Base-by-base conservation (phyloP, 2,797 vertebrate species). In the Gephyroberyx darwinii region DNA sequence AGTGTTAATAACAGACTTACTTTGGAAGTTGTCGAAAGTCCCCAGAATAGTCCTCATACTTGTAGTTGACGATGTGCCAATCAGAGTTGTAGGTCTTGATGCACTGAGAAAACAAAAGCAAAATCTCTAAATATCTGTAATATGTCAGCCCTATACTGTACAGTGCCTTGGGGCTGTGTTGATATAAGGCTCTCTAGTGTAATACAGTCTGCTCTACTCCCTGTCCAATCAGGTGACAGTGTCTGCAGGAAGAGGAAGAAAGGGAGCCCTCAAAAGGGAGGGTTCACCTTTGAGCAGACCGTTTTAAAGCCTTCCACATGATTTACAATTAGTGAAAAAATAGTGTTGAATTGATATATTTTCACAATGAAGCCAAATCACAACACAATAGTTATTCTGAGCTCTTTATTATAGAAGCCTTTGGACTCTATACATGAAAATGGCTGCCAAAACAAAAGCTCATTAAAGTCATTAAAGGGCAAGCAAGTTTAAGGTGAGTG, bases 41-140 rank as follows among this genome's bases (percentile, higher is more conserved):
- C 89, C 95, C 97, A 17, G 98, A 98, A 84, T 98, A 99, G 89
- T 98, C 97, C 88, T 99, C 97, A 84, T 95, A 97, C 88, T 96
- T 98, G 89, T 98, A 99, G 83, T 95, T 97, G 90, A 99, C 96
- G 55, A 99, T 92, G 58, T 99, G 96, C 98, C 97, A 99, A 87
- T 99, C 96, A 2, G 96, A 98, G 84, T 96, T 98, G 87, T 99
- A 99, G n/a, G 97, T 98, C 93, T 96, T 98, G 86, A 99, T 98
- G 90, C 96, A 99, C 98, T 99, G 85, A 77, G 52, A 68, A 71
- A 75, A 83, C 60, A 82, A 20, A 88, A 71, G 0, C 4, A 22
- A 68, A 70, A 80, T 26, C 59, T 17, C 16, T n/a, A 31, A 37
- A 35, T 26, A 60, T 20, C 7, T 8, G 13, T 20, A 8, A 51